Evolutionary conservation across 2,113 vertebrate species (phyloP).

Genomic region (Promerops cafer): DNA sequence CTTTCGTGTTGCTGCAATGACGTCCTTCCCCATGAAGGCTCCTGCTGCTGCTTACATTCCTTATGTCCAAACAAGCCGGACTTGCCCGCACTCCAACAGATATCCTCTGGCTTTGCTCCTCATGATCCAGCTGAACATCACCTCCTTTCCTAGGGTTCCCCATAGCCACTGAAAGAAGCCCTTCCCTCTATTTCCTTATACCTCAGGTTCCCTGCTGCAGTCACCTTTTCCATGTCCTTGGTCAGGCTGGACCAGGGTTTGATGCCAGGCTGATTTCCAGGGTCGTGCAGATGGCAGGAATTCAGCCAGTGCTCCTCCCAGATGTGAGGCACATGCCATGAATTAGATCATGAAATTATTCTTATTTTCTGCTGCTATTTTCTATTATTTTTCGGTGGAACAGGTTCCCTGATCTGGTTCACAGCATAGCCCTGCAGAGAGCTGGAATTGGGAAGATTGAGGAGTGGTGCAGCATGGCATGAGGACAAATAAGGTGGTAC

Average conservation of each 20-base stretch:
- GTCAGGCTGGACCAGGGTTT: background rate
- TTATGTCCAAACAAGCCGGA: background rate
- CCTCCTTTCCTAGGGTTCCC: background rate
- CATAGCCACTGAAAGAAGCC: background rate
- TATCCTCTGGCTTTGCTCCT: background rate
- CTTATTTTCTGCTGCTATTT: background rate
- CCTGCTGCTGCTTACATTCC: background rate
- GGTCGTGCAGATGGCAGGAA: background rate
- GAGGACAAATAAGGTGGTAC: background rate
- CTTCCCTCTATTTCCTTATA: background rate
- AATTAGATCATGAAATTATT: background rate
- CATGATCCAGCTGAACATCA: background rate
- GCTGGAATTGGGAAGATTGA: background rate
- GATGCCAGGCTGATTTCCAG: background rate
- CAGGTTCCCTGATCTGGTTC: background rate
- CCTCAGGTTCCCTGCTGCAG: background rate
- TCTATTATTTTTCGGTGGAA: background rate
- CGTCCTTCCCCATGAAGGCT: background rate
- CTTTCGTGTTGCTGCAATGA: background rate
- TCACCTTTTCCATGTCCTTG: background rate
- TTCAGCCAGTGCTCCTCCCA: background rate
- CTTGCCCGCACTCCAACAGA: background rate
- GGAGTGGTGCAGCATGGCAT: background rate
- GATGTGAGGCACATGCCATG: background rate
- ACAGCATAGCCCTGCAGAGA: background rate